Conservation (phyloP, 2,888 invertebrate species). For the Dynastes grantii region DNA sequence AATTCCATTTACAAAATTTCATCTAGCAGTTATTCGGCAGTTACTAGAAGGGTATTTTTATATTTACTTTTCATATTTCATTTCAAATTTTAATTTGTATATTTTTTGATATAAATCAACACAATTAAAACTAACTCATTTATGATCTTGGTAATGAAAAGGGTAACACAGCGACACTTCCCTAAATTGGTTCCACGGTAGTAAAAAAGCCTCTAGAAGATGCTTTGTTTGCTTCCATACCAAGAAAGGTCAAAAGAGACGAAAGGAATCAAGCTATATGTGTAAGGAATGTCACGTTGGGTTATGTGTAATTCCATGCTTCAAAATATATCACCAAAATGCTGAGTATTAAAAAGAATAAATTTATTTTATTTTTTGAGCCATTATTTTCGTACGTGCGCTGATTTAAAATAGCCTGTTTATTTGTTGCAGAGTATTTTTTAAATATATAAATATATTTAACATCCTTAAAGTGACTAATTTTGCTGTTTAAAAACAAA, state of each 20-base stretch:
- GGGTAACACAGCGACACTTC: not conserved
- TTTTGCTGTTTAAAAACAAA: not conserved
- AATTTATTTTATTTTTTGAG: not conserved
- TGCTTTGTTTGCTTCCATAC: not conserved
- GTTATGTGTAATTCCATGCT: not conserved
- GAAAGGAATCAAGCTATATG: not conserved
- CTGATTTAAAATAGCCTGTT: not conserved
- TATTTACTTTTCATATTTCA: too few relatives aligned
- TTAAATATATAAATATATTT: not conserved
- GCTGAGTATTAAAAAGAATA: not conserved
- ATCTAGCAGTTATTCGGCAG: too few relatives aligned
- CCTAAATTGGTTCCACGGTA: not conserved
- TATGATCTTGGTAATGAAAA: not conserved
- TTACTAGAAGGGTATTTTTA: too few relatives aligned
- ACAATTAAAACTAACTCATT: not conserved
- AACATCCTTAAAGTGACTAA: not conserved
- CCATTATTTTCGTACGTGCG: not conserved
- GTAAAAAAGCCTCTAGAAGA: not conserved
- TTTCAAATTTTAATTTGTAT: too few relatives aligned
- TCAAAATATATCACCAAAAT: not conserved
- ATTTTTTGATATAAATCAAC: too few relatives aligned
- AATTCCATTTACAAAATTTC: too few relatives aligned
- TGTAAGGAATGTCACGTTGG: not conserved
- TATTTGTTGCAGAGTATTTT: not conserved
- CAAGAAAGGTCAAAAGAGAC: not conserved